These are phyloP conservation scores for Gulo gulo DNA, from an alignment of 2,113 vertebrate genomes.

Conservation along the genomic window DNA sequence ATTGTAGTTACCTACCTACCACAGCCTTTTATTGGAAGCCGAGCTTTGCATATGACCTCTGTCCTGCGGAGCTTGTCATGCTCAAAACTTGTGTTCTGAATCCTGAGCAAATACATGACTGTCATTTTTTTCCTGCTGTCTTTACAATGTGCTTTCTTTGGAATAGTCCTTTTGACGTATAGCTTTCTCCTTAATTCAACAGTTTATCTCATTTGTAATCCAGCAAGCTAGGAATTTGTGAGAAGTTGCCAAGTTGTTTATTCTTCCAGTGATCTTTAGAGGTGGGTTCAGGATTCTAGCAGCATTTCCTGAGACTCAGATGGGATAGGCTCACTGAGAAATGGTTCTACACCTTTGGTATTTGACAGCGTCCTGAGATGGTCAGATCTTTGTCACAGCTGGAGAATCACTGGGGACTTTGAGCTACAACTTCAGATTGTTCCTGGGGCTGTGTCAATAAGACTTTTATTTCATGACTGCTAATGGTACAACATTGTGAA, in stretches of 20 bases:
- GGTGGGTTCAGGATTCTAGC: background rate
- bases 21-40: background rate
- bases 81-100: constrained; percentile 26
- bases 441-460: background rate
- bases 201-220: constrained; percentile 25
- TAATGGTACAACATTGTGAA: background rate
- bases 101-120: background rate
- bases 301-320: background rate
- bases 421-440: background rate
- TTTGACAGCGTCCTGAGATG: background rate
- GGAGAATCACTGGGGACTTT: background rate
- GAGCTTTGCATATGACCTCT: background rate
- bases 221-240: background rate
- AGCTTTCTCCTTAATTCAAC: constrained; percentile 15
- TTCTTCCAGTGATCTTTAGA: constrained; percentile 2
- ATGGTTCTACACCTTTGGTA: background rate
- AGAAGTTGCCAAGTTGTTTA: background rate
- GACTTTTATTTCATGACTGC: background rate
- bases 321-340: background rate
- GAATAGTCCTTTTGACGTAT: background rate
- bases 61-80: background rate
- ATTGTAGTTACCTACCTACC: background rate
- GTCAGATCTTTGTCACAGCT: background rate
- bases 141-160: background rate
- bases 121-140: background rate